Evolutionary conservation across 2,888 invertebrate species (phyloP).

Genomic region (Ctenicera cuprea): DNA sequence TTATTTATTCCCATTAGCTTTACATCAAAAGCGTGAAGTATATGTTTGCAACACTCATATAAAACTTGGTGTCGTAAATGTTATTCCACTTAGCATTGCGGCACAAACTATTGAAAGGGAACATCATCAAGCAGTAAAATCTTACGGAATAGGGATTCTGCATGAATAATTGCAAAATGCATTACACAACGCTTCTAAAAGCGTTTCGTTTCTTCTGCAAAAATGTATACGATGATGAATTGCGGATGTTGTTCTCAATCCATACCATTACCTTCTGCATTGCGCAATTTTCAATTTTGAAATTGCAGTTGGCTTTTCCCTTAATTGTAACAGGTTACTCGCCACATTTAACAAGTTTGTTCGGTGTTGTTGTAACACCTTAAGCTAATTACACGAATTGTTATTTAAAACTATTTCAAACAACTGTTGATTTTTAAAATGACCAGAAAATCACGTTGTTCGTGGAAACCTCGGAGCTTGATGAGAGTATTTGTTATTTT

Average conservation of each 20-base stretch:
- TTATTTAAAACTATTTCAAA: not conserved
- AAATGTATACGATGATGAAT: conserved; percentile 11
- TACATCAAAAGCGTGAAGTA: conserved; percentile 9
- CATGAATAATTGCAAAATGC: conserved; percentile 30
- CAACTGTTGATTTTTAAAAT: conserved; percentile 6
- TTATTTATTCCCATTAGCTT: not conserved
- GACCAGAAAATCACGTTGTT: conserved; percentile 6
- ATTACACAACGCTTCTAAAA: conserved; percentile 37
- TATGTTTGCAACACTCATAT: not conserved
- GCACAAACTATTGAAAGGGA: not conserved
- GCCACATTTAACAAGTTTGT: conserved; percentile 7
- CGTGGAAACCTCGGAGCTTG: conserved; percentile 17
- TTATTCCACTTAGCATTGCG: conserved; percentile 14
- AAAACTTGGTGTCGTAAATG: conserved; percentile 1
- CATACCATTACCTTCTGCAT: conserved; percentile 19
- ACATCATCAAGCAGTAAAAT: conserved; percentile 19
- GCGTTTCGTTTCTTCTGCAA: conserved; percentile 24
- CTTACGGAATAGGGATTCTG: conserved; percentile 13
- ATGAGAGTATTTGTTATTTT: conserved; percentile 23
- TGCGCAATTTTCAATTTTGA: conserved; percentile 20
- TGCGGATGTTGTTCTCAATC: conserved; percentile 29
- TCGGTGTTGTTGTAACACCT: not conserved
- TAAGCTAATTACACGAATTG: not conserved
- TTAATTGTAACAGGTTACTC: not conserved
- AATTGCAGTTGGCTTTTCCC: not conserved